Evolutionary conservation across 2,888 invertebrate species (phyloP).

Genomic region (Morinoia aosen): DNA sequence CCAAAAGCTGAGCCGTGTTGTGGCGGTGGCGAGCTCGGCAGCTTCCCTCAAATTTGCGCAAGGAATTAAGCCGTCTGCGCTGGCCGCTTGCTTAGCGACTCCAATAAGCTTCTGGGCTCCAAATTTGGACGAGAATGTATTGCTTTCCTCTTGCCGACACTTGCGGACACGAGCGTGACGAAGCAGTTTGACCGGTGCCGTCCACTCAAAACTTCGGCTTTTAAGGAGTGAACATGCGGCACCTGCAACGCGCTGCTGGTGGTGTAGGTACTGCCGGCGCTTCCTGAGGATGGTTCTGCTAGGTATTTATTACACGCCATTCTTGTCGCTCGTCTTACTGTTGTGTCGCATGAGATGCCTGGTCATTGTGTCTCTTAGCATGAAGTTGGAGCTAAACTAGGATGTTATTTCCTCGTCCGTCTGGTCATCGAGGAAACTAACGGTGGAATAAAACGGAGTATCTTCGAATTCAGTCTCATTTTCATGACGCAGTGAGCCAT

Average conservation of each 20-base stretch:
- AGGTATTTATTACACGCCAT: neutral
- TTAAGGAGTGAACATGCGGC: neutral
- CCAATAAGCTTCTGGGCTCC: conserved; percentile 23
- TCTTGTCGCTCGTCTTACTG: too few relatives aligned
- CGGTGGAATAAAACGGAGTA: neutral
- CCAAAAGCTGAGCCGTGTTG: neutral
- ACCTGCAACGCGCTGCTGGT: neutral
- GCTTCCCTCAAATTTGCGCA: conserved; percentile 1
- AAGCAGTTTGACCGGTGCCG: conserved; percentile 25
- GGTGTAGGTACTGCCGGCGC: neutral
- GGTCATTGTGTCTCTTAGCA: too few relatives aligned
- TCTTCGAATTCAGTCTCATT: neutral
- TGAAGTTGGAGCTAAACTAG: too few relatives aligned
- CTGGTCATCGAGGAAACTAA: neutral
- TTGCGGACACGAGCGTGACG: conserved; percentile 1
- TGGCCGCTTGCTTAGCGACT: conserved; percentile 14
- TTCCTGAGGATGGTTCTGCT: neutral
- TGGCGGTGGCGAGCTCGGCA: neutral
- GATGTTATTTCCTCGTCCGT: neutral
- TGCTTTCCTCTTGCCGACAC: conserved; percentile 33
- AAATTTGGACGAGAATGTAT: neutral
- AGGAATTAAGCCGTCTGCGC: neutral
- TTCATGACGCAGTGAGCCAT: neutral
- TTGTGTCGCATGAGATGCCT: too few relatives aligned
- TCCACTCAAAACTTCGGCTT: neutral